Evolutionary conservation across 1,140 invertebrate species (phyloP).

Genomic region (Pogonognathellus flavescens): DNA sequence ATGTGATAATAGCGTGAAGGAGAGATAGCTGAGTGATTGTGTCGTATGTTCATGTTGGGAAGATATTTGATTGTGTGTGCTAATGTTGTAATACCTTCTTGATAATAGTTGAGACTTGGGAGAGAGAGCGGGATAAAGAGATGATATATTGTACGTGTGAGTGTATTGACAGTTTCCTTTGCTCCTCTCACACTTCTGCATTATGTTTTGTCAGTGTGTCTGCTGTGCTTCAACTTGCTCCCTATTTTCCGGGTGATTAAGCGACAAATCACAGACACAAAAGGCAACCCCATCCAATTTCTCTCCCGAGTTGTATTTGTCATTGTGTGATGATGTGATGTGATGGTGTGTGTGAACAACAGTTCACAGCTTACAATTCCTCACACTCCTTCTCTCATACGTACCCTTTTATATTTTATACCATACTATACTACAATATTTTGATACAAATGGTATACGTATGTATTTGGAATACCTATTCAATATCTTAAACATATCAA

Average conservation of each 20-base stretch:
- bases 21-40: background rate
- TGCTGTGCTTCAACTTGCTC: conserved; percentile 16
- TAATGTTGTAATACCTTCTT: background rate
- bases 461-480: too few relatives aligned
- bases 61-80: background rate
- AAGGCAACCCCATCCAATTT: conserved; percentile 54
- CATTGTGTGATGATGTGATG: conserved; percentile 14
- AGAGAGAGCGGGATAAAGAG: conserved; percentile 9
- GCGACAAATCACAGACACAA: conserved; percentile 55
- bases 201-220: background rate
- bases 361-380: background rate
- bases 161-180: conserved; percentile 10
- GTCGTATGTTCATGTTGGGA: background rate
- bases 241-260: conserved; percentile 54
- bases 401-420: background rate
- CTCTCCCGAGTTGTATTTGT: conserved; percentile 46
- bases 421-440: background rate
- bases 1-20: too few relatives aligned
- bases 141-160: conserved; percentile 20
- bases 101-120: too few relatives aligned
- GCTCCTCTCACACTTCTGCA: background rate
- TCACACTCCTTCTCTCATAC: background rate
- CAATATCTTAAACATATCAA: too few relatives aligned
- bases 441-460: too few relatives aligned
- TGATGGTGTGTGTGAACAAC: background rate